Conservation (phyloP, 2,888 invertebrate genomes). For the Yponomeuta malinellus region DNA sequence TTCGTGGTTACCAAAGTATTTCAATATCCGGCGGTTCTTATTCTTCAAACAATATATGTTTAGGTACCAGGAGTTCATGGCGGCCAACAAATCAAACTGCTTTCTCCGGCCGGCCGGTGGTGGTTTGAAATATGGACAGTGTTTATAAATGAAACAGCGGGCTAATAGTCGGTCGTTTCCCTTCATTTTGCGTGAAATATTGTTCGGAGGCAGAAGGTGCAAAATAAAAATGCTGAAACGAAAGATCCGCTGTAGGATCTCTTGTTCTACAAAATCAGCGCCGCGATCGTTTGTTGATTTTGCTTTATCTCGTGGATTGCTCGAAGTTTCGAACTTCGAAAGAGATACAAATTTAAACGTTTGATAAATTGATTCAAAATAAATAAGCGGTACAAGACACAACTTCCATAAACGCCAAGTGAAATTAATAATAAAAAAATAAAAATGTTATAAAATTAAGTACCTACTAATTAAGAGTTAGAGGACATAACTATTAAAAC, state of each 20-base stretch:
- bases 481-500: no score
- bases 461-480: no score
- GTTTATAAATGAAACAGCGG: conserved; percentile 49
- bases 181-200: conserved; percentile 34
- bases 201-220: conserved; percentile 8
- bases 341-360: no score
- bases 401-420: no score
- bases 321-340: no score
- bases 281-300: no score
- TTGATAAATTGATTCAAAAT: no score
- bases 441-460: no score
- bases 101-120: conserved; percentile 9
- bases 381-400: no score
- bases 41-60: neutral
- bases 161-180: conserved; percentile 46
- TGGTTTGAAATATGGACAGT: conserved; percentile 41
- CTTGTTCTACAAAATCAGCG: neutral
- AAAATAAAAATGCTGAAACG: neutral
- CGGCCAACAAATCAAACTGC: conserved; percentile 3
- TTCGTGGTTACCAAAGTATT: neutral
- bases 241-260: neutral
- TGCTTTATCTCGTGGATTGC: no score
- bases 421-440: no score
- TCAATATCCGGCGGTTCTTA: neutral
- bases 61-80: conserved; percentile 1